Conservation (phyloP, 2,888 invertebrate genomes). For the Melieria crassipennis region DNA sequence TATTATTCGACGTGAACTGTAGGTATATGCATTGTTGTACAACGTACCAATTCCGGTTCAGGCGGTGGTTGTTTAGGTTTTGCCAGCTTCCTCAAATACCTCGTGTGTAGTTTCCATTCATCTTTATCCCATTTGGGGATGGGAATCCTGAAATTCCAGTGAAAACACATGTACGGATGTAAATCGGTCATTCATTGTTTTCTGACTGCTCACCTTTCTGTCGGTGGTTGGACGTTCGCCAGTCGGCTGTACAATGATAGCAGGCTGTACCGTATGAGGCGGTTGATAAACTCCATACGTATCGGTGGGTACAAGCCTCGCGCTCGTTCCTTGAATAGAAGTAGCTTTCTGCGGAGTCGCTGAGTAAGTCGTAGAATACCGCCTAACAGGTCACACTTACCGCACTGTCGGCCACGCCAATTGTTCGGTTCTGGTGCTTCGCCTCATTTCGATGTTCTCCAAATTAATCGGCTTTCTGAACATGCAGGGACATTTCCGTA, state of each 20-base stretch:
- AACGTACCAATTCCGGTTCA: conserved; percentile 46
- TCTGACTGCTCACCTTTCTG: conserved; percentile 45
- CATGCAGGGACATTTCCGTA: conserved; percentile 52
- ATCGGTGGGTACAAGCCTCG: conserved; percentile 25
- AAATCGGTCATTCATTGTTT: no score
- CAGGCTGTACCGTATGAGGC: conserved; percentile 56
- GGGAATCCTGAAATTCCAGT: conserved; percentile 41
- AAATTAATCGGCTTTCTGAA: conserved; percentile 51
- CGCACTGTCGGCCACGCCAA: conserved; percentile 54
- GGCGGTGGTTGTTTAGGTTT: conserved; percentile 51
- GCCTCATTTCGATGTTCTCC: background rate
- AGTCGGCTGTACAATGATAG: conserved; percentile 61
- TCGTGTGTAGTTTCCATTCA: conserved; percentile 51
- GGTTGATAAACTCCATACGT: conserved; percentile 51
- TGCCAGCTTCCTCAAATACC: conserved; percentile 52
- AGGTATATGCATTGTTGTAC: no score
- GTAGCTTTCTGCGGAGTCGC: conserved; percentile 35
- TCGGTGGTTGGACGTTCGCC: conserved; percentile 52
- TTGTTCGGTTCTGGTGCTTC: conserved; percentile 54
- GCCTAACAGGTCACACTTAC: conserved; percentile 32
- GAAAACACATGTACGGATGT: background rate
- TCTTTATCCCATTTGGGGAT: conserved; percentile 48
- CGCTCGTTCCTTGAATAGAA: conserved; percentile 40
- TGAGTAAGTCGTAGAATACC: background rate
- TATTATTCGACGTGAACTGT: no score